These are phyloP conservation scores for Amniataba percoides DNA, from an alignment of 2,797 vertebrate genomes.

Conservation along the genomic window DNA sequence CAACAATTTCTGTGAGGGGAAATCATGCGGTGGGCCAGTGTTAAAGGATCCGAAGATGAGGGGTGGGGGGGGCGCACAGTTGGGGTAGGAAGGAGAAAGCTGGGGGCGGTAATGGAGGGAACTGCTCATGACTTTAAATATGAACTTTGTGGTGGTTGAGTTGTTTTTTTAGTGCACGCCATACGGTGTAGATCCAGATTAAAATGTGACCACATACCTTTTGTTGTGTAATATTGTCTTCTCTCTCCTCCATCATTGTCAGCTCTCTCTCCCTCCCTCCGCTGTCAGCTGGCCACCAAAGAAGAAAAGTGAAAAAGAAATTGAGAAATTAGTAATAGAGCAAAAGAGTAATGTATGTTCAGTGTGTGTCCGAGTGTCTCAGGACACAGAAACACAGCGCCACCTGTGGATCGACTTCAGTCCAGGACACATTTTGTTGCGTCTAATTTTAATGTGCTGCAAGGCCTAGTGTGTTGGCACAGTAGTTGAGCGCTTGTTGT, in stretches of 20 bases:
- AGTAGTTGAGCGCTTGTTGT: not conserved
- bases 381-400: slow-evolving; percentile 44
- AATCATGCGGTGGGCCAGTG: slow-evolving; percentile 71
- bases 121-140: slow-evolving; percentile 36
- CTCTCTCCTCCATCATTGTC: slow-evolving; percentile 8
- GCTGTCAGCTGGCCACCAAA: slow-evolving; percentile 31
- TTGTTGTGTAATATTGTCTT: slow-evolving; percentile 15
- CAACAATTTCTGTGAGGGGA: slow-evolving; percentile 80
- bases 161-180: slow-evolving; percentile 20
- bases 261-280: slow-evolving; percentile 32
- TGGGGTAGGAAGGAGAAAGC: slow-evolving; percentile 15
- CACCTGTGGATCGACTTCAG: slow-evolving; percentile 42
- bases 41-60: slow-evolving; percentile 36
- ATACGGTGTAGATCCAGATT: slow-evolving; percentile 4
- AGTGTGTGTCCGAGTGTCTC: not conserved
- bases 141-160: slow-evolving; percentile 32
- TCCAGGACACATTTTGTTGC: not conserved
- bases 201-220: slow-evolving; percentile 43
- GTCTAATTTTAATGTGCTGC: not conserved
- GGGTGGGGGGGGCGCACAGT: slow-evolving; percentile 15
- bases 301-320: not conserved
- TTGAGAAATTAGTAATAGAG: not conserved
- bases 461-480: not conserved
- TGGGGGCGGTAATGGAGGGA: not conserved
- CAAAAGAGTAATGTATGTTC: not conserved